These are phyloP conservation scores for Drosophila histrio DNA, from an alignment of 2,888 invertebrate species.

Conservation along the genomic window DNA sequence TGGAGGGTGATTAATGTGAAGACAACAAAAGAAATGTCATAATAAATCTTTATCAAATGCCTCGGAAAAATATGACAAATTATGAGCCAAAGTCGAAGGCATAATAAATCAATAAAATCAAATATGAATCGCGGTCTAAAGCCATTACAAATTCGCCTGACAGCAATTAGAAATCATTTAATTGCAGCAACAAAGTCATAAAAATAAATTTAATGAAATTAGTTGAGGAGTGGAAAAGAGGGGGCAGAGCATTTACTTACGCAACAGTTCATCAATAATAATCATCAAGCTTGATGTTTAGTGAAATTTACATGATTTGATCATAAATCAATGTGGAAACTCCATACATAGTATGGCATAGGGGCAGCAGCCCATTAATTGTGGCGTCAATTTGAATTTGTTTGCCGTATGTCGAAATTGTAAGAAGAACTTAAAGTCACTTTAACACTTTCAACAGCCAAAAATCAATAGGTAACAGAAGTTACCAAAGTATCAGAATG, in stretches of 20 bases:
- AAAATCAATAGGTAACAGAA: slow-evolving; percentile 73
- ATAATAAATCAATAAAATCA: slow-evolving; percentile 78
- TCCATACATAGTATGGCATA: slow-evolving; percentile 19
- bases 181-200: slow-evolving; percentile 80
- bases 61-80: slow-evolving; percentile 69
- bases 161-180: slow-evolving; percentile 80
- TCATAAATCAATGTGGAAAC: slow-evolving; percentile 77
- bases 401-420: slow-evolving; percentile 4
- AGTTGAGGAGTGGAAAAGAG: slow-evolving; percentile 7
- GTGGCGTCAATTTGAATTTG: slow-evolving; percentile 35
- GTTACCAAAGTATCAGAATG: slow-evolving; percentile 70
- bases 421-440: neutral
- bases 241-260: neutral
- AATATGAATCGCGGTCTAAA: slow-evolving; percentile 34
- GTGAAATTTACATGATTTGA: slow-evolving; percentile 81
- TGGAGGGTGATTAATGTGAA: slow-evolving; percentile 37
- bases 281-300: slow-evolving; percentile 58
- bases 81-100: slow-evolving; percentile 49
- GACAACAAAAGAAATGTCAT: slow-evolving; percentile 74
- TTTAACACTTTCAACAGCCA: slow-evolving; percentile 20
- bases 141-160: slow-evolving; percentile 44
- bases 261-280: slow-evolving; percentile 60
- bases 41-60: slow-evolving; percentile 80
- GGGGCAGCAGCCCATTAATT: slow-evolving; percentile 46
- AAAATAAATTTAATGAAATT: slow-evolving; percentile 48